Conservation (phyloP, 2,888 invertebrate species). For the Sinohyriopsis cumingii region DNA sequence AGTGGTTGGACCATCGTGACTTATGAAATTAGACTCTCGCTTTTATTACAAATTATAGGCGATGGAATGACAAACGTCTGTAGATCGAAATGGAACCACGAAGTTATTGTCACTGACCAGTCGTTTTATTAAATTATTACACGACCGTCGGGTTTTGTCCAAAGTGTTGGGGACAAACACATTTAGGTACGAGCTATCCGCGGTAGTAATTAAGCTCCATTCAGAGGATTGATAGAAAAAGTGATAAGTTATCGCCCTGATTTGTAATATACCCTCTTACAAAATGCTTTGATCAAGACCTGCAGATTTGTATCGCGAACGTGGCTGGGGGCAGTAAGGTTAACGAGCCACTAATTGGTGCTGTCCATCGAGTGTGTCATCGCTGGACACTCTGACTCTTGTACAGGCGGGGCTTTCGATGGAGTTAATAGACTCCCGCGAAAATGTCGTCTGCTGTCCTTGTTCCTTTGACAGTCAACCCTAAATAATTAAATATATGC, state of each 20-base stretch:
- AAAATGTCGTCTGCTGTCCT: too few species aligned
- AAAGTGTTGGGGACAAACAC: conserved; percentile 35
- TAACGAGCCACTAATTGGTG: too few species aligned
- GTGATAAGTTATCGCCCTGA: conserved; percentile 41
- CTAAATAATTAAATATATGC: too few species aligned
- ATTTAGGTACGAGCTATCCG: conserved; percentile 28
- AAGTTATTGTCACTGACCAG: conserved; percentile 35
- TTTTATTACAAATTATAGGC: conserved; percentile 11
- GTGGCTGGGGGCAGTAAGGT: too few species aligned
- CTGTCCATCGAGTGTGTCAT: too few species aligned
- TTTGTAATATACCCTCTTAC: conserved; percentile 38
- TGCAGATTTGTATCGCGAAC: conserved; percentile 26
- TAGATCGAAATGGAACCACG: conserved; percentile 19
- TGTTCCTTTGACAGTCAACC: too few species aligned
- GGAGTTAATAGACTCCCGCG: too few species aligned
- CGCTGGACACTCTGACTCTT: too few species aligned
- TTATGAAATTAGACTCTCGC: conserved; percentile 47
- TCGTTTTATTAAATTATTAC: conserved; percentile 34
- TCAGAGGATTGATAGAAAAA: conserved; percentile 33
- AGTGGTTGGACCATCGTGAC: conserved; percentile 17
- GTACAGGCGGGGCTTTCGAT: too few species aligned
- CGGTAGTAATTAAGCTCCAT: conserved; percentile 36
- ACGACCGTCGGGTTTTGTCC: conserved; percentile 36
- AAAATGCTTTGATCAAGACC: conserved; percentile 36
- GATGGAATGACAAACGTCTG: too few species aligned